phyloP scores from a whole-genome alignment of 2,797 vertebrate species.

The Sebastes variabilis region DNA sequence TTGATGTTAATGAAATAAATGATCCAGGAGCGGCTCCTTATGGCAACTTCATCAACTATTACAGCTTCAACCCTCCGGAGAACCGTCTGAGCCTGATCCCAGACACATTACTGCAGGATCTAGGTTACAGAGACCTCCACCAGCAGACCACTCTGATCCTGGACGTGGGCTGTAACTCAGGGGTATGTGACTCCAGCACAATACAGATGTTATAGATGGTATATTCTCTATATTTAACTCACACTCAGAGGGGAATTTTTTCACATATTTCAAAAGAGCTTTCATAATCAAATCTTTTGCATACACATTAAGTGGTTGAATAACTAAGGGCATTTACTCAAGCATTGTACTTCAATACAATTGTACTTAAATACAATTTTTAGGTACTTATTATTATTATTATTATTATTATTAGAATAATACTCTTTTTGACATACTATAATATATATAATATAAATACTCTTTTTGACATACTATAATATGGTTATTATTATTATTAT shows the following conservation, averaged over 20 bases:
- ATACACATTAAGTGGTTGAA: neutral
- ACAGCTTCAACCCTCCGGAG: conserved; percentile 91
- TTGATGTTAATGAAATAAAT: conserved; percentile 2
- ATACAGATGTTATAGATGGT: too few relatives aligned
- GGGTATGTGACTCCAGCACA: conserved; percentile 77
- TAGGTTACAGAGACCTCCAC: conserved; percentile 37
- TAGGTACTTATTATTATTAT: neutral
- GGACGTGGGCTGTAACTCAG: conserved; percentile 94
- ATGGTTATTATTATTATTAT: too few relatives aligned
- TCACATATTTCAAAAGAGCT: neutral
- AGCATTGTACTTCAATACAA: neutral
- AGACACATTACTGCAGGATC: conserved; percentile 73
- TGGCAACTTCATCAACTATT: conserved; percentile 93
- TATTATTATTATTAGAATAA: too few relatives aligned
- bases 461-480: too few relatives aligned
- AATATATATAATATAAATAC: too few relatives aligned
- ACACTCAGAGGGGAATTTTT: too few relatives aligned
- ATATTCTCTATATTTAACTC: neutral
- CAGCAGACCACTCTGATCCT: conserved; percentile 78
- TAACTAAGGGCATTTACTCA: neutral
- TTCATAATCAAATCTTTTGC: neutral
- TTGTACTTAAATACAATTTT: neutral
- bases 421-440: too few relatives aligned
- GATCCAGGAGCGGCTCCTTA: conserved; percentile 86
- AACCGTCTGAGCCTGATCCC: conserved; percentile 87